A percentile compares a stretch with the other conserved stretches of the same genome.
Conservation (phyloP, 1,140 invertebrate species). For the Ceratina calcarata region DNA sequence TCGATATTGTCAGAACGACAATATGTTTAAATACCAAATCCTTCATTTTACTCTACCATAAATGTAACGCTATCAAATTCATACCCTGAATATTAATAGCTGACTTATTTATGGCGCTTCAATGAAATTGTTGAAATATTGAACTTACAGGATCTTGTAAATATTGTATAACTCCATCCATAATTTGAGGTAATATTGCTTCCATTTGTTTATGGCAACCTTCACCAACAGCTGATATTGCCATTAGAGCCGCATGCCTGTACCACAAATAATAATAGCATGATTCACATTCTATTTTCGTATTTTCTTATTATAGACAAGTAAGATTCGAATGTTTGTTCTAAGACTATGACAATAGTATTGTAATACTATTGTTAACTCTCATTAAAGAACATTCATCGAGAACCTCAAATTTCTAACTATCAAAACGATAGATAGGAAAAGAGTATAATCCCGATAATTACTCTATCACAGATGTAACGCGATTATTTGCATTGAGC, state of each 20-base stretch:
- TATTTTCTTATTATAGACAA: too few species aligned
- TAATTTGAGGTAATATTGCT: slow-evolving; percentile 92
- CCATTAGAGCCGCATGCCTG: slow-evolving; percentile 98
- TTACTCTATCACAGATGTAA: slow-evolving; percentile 76
- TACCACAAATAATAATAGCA: slow-evolving; percentile 27
- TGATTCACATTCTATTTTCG: neutral
- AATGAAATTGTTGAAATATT: slow-evolving; percentile 7
- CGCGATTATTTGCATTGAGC: slow-evolving; percentile 62
- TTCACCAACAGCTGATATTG: slow-evolving; percentile 98
- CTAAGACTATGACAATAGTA: slow-evolving; percentile 56
- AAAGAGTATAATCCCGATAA: slow-evolving; percentile 45
- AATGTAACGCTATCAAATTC: slow-evolving; percentile 68
- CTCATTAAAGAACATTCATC: slow-evolving; percentile 60
- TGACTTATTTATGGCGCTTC: slow-evolving; percentile 69
- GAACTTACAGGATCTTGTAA: slow-evolving; percentile 90
- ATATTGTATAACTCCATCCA: slow-evolving; percentile 93
- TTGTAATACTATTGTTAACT: slow-evolving; percentile 58
- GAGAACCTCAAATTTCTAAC: slow-evolving; percentile 54
- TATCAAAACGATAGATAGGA: slow-evolving; percentile 68
- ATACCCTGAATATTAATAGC: slow-evolving; percentile 54
- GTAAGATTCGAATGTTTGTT: slow-evolving; percentile 60
- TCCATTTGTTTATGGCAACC: slow-evolving; percentile 99
- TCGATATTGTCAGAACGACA: slow-evolving; percentile 69
- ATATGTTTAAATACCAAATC: slow-evolving; percentile 48
- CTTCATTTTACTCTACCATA: slow-evolving; percentile 70